Base-by-base conservation (phyloP, 2,888 invertebrate genomes). In the Chelonus formosanus region DNA sequence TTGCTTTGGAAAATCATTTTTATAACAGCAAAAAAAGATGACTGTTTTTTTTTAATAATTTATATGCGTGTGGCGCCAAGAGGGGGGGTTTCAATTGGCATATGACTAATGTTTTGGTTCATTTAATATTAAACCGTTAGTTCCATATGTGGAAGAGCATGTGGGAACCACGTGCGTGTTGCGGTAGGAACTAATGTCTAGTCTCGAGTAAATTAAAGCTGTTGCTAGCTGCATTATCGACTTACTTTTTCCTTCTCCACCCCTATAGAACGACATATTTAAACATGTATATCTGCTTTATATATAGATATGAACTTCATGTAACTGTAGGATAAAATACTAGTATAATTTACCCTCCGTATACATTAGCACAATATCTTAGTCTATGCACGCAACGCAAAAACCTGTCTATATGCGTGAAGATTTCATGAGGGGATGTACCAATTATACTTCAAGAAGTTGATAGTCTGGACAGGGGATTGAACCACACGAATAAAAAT, bases 11-110 rank as follows among this genome's bases (percentile, higher is more conserved):
- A 20, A 20, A 20, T 20, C 20, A 20, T 20, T 20, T 20, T 20
- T 20, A 20, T 20, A 20, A 20, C 20, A 20, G 2, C 20, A 20
- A 20, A 20, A 20, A 20, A 20, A 20, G 20, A 20, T 20, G 20
- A 20, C 20, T 20, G 20, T 20, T 40, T 58, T 61, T 47, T 10
- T 35, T 58, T 62, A 56, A 40, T 57, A 58, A 40, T 40, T 40
- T 40, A 40, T 35, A 62, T 69, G 71, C 71, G 70, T 72, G 71
- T 62, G 72, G 68, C 69, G 69, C 68, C 70, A n/a, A n/a, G 44
- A 53, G 57, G 65, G 64, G 56, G 56, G n/a, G 47, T 64, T 71
- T 71, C 63, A 72, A 20, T 20, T 20, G 20, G 20, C 20, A 20
- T 20, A 2, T 20, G 20, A 20, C 20, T 20, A 20, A 20, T 20